Conservation (phyloP, 2,113 vertebrate species). For the Argyrosomus japonicus region DNA sequence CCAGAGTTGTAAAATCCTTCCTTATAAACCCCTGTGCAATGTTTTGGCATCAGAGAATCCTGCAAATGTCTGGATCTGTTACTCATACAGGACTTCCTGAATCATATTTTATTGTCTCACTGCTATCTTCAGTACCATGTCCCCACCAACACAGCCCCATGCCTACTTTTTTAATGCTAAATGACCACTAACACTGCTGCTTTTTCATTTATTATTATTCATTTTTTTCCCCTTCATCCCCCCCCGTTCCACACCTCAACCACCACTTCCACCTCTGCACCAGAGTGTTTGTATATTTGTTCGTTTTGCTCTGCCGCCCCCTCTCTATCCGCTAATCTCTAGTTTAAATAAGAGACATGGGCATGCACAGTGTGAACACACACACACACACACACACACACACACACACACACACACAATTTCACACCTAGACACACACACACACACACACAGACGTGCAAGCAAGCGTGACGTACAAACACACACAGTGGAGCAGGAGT, state of each 20-base stretch:
- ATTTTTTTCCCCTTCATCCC: background rate
- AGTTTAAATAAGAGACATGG: slow-evolving; percentile 74
- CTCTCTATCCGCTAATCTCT: slow-evolving; percentile 72
- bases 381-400: background rate
- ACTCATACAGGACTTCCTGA: background rate
- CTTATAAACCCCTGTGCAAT: background rate
- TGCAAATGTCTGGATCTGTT: background rate
- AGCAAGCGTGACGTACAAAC: slow-evolving; percentile 45
- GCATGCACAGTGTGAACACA: slow-evolving; percentile 4
- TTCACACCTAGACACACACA: slow-evolving; percentile 28
- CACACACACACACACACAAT: background rate
- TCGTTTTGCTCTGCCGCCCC: slow-evolving; percentile 63
- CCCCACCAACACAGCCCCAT: background rate
- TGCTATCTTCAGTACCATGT: background rate
- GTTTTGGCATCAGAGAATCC: background rate
- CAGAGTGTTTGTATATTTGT: slow-evolving; percentile 69
- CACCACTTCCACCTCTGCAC: slow-evolving; percentile 33
- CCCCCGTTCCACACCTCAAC: slow-evolving; percentile 29
- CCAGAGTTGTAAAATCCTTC: background rate
- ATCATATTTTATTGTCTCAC: background rate
- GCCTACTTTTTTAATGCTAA: slow-evolving; percentile 7
- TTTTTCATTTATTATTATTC: slow-evolving; percentile 13
- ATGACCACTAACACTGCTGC: background rate
- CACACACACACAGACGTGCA: slow-evolving; percentile 31
- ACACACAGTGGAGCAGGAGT: slow-evolving; percentile 34